These are phyloP conservation scores for Oscheius sp. DNA, from an alignment of 2,888 invertebrate species.

Conservation along the genomic window DNA sequence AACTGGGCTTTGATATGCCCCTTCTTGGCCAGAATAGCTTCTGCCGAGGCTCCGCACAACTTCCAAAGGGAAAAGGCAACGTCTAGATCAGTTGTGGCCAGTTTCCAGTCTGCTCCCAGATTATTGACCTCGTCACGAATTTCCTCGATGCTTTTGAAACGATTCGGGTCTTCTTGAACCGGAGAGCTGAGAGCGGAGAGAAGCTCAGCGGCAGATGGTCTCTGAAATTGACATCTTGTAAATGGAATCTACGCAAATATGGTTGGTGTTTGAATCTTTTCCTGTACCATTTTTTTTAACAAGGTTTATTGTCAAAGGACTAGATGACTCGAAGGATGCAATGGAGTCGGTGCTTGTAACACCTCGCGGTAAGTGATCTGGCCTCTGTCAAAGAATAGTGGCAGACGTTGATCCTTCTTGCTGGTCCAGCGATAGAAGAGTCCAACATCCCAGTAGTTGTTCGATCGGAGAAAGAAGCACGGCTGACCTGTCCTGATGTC, in stretches of 20 bases:
- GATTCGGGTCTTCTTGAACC: neutral
- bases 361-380: no score
- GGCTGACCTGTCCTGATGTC: no score
- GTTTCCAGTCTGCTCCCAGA: slow-evolving; percentile 28
- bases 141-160: slow-evolving; percentile 4
- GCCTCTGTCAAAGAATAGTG: no score
- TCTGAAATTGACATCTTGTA: neutral
- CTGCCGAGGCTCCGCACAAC: slow-evolving; percentile 81
- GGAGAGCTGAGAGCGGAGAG: neutral
- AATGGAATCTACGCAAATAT: neutral
- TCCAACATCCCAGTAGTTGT: no score
- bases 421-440: no score
- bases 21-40: slow-evolving; percentile 86
- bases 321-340: no score
- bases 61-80: slow-evolving; percentile 95
- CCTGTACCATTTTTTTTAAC: no score
- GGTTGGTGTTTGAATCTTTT: no score
- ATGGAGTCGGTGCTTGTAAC: no score
- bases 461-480: no score
- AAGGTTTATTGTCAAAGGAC: no score
- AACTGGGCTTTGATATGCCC: slow-evolving; percentile 87
- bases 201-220: neutral
- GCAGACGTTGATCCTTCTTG: no score
- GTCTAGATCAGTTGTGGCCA: slow-evolving; percentile 77
- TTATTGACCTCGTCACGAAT: slow-evolving; percentile 13